Conservation (phyloP, 1,140 invertebrate genomes). For the Thaumetopoea pityocampa region DNA sequence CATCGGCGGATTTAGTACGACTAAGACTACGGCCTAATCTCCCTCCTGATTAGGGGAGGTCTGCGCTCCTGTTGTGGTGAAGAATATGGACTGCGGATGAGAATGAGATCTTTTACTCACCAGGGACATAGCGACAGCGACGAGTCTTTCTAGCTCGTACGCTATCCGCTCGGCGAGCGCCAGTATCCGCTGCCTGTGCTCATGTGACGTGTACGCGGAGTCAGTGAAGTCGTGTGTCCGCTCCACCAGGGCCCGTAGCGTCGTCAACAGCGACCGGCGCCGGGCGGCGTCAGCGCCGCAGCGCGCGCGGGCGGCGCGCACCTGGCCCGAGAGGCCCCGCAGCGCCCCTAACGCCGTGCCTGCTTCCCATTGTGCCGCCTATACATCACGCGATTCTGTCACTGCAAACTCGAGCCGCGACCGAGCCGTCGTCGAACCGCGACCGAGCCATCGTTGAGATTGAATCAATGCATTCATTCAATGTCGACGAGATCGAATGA, state of each 20-base stretch:
- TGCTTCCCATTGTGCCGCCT: conserved; percentile 66
- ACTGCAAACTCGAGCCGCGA: too few relatives aligned
- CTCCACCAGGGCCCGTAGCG: conserved; percentile 94
- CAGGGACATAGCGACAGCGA: conserved; percentile 89
- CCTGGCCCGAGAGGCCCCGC: conserved; percentile 64
- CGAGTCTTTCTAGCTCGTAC: conserved; percentile 90
- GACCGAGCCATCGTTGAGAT: too few relatives aligned
- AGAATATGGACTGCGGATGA: too few relatives aligned
- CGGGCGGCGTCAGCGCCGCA: conserved; percentile 77
- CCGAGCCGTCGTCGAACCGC: too few relatives aligned
- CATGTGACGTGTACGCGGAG: conserved; percentile 98
- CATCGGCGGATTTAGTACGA: too few relatives aligned
- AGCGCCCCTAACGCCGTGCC: conserved; percentile 69
- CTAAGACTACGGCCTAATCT: too few relatives aligned
- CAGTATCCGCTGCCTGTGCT: conserved; percentile 96
- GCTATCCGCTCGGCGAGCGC: conserved; percentile 92
- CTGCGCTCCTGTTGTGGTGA: too few relatives aligned
- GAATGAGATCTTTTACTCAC: too few relatives aligned
- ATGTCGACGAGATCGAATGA: too few relatives aligned
- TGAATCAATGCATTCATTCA: too few relatives aligned
- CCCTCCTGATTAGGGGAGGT: too few relatives aligned
- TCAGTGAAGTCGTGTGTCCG: conserved; percentile 99
- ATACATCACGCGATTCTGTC: too few relatives aligned
- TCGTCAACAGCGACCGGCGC: conserved; percentile 85
- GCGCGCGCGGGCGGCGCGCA: conserved; percentile 54